These are phyloP conservation scores for Spea hammondii DNA, from an alignment of 2,797 vertebrate species.

Conservation along the genomic window DNA sequence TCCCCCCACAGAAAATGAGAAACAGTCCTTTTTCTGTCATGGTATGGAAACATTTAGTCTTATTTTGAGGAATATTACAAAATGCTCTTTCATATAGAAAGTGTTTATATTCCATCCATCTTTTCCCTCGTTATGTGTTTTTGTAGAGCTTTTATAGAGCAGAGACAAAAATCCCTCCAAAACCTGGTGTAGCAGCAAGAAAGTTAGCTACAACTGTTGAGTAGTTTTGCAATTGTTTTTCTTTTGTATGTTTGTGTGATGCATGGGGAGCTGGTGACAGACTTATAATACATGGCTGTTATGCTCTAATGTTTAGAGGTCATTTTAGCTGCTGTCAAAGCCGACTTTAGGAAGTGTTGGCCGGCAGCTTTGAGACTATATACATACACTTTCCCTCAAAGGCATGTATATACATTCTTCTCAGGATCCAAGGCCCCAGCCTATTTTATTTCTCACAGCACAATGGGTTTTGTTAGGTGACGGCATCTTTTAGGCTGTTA, in stretches of 20 bases:
- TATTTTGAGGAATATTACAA: background rate
- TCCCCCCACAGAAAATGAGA: background rate
- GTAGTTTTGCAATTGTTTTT: conserved; percentile 33
- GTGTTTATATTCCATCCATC: background rate
- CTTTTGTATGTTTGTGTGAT: conserved; percentile 44
- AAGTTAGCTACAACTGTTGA: conserved; percentile 28
- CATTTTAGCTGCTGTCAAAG: conserved; percentile 15
- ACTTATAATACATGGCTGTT: conserved; percentile 21
- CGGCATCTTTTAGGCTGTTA: conserved; percentile 19
- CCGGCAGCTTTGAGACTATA: too few species aligned
- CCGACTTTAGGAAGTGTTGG: background rate
- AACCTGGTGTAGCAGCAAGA: background rate
- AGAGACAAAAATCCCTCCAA: too few species aligned
- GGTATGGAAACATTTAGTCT: background rate
- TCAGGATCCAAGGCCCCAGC: background rate
- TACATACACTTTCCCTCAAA: too few species aligned
- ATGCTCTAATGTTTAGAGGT: conserved; percentile 21
- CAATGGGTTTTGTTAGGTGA: conserved; percentile 20
- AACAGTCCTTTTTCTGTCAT: background rate
- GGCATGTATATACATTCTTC: too few species aligned
- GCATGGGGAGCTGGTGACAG: conserved; percentile 39
- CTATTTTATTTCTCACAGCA: conserved; percentile 14
- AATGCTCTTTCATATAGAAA: background rate
- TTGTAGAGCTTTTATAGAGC: too few species aligned
- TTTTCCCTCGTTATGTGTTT: background rate